phyloP scores from a whole-genome alignment of 1,140 invertebrate genomes.

The Chironomus tepperi region DNA sequence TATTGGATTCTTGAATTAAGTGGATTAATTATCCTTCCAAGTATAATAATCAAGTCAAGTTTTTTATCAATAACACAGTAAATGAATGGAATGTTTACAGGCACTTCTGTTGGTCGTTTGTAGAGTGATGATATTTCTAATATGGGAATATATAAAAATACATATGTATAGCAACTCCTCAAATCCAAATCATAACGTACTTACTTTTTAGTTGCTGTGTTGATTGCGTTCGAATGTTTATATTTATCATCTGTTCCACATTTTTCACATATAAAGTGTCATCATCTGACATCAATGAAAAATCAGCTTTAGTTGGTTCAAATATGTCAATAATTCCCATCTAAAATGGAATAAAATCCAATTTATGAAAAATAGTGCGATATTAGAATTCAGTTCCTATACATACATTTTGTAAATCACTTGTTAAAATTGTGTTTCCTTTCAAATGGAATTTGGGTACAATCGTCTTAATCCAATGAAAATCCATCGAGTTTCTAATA shows the following conservation, averaged over 20 bases:
- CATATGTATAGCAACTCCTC: slow-evolving; percentile 25
- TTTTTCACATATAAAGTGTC: slow-evolving; percentile 65
- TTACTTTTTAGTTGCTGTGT: slow-evolving; percentile 47
- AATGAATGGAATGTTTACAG: slow-evolving; percentile 66
- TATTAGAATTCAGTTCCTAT: neutral
- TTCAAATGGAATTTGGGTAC: slow-evolving; percentile 69
- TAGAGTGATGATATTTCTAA: slow-evolving; percentile 37
- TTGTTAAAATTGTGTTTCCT: slow-evolving; percentile 64
- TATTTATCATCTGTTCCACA: slow-evolving; percentile 70
- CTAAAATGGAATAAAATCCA: slow-evolving; percentile 42
- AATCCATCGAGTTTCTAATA: slow-evolving; percentile 54
- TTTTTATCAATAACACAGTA: slow-evolving; percentile 73
- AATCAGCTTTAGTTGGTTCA: slow-evolving; percentile 63
- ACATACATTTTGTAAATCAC: slow-evolving; percentile 65
- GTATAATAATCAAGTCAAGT: slow-evolving; percentile 64
- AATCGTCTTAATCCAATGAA: slow-evolving; percentile 58
- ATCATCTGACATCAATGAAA: slow-evolving; percentile 64
- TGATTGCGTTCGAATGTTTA: slow-evolving; percentile 61
- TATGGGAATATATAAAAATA: slow-evolving; percentile 29
- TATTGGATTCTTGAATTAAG: slow-evolving; percentile 63
- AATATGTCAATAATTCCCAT: slow-evolving; percentile 65
- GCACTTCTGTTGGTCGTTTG: slow-evolving; percentile 54
- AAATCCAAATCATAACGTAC: slow-evolving; percentile 30
- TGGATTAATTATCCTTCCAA: slow-evolving; percentile 71
- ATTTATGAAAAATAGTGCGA: neutral